Base-by-base conservation (phyloP, 2,888 invertebrate genomes). In the Cenopis cana region DNA sequence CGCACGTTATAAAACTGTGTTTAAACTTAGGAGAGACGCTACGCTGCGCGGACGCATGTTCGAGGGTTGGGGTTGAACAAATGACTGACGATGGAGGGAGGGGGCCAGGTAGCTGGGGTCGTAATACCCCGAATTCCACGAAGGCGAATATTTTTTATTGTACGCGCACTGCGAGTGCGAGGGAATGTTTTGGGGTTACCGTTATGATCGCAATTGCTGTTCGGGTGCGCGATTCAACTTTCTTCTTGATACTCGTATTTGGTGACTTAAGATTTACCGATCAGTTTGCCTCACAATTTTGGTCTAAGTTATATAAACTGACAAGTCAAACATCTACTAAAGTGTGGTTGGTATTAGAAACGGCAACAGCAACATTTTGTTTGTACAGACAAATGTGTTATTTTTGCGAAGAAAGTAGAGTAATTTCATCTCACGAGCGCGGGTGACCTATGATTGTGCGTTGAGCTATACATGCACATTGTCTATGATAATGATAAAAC, bases 21-120 rank as follows among this genome's bases (percentile, higher is more conserved):
- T 62, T 46, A 55, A 59, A 59, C 50, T 24, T 56, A 54, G 33
- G 56, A 18, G 24, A 29, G 36, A 73, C 75, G 77, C 77, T 73
- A 76, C 73, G 74, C 77, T 85, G 85, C 91, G 89, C 82, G 77
- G 78, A 82, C 89, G 89, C 90, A 89, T 87, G 78, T 79, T 86
- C 78, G 83, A 83, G 85, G 87, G 83, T 83, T 82, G 81, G 77
- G 84, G 86, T 82, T 79, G 81, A 76, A 74, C 64, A 69, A 87
- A 81, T 82, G 86, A 83, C 81, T 83, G 80, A 76, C 76, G 75
- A 74, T 68, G 72, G 77, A 78, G 78, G 80, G 83, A 46, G 46
- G 83, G 77, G 75, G 76, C 78, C 90, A 90, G 91, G 90, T 91
- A 91, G 88, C 82, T 76, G 79, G 88, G 89, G 85, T 82, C 83